Evolutionary conservation across 2,113 vertebrate species (phyloP).

Genomic region (Acanthisitta chloris): DNA sequence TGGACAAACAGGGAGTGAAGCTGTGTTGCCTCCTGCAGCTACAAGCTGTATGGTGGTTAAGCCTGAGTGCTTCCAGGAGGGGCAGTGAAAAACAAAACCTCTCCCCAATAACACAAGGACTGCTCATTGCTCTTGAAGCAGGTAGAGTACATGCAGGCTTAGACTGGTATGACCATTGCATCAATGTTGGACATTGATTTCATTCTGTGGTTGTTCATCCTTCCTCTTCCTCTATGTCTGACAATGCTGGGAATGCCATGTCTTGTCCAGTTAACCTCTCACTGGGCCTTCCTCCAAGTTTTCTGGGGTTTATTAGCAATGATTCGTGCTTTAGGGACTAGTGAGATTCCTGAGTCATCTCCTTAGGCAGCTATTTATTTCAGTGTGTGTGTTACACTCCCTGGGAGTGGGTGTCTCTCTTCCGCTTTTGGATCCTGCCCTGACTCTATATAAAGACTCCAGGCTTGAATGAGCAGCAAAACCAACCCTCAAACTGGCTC

Average conservation of each 20-base stretch:
- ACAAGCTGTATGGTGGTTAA: neutral
- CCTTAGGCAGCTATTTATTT: slow-evolving; percentile 57
- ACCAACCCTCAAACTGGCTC: slow-evolving; percentile 7
- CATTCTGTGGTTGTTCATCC: neutral
- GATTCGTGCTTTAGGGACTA: slow-evolving; percentile 25
- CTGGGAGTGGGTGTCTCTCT: slow-evolving; percentile 60
- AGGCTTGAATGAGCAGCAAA: slow-evolving; percentile 54
- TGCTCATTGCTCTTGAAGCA: neutral
- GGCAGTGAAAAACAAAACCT: neutral
- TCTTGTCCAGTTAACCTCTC: neutral
- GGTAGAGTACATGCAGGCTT: neutral
- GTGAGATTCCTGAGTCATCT: slow-evolving; percentile 59
- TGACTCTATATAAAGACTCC: slow-evolving; percentile 53
- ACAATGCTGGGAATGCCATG: neutral
- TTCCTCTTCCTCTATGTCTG: neutral
- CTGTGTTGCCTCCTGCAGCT: neutral
- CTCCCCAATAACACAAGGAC: fast-evolving
- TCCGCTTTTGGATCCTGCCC: slow-evolving; percentile 59
- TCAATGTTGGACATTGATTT: fast-evolving
- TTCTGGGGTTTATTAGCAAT: slow-evolving; percentile 5
- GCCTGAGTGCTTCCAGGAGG: neutral
- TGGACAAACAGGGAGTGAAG: neutral
- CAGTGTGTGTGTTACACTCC: slow-evolving; percentile 47
- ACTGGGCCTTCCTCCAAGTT: neutral
- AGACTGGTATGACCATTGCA: neutral